Evolutionary conservation across 1,140 invertebrate genomes (phyloP).

Genomic region (Leucophenga varia): DNA sequence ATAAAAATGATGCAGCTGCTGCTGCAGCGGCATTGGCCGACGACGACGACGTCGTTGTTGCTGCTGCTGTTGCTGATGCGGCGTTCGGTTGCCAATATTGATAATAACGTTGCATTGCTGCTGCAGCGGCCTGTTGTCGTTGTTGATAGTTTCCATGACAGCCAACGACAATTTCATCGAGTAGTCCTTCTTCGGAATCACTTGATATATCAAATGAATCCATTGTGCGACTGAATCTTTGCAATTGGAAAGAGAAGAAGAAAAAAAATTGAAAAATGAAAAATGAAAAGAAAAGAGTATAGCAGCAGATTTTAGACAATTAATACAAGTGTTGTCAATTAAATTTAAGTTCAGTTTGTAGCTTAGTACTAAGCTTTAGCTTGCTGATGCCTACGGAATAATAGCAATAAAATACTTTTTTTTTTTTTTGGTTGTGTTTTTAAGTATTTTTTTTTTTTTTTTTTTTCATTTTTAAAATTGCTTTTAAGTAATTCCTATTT

Average conservation of each 20-base stretch:
- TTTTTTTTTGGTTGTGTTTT: slow-evolving; percentile 33
- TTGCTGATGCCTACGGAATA: slow-evolving; percentile 1
- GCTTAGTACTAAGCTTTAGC: slow-evolving; percentile 16
- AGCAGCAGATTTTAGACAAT: too few relatives aligned
- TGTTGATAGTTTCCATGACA: slow-evolving; percentile 25
- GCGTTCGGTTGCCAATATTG: slow-evolving; percentile 14
- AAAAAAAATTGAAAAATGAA: slow-evolving; percentile 12
- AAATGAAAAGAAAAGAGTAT: slow-evolving; percentile 1
- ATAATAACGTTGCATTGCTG: slow-evolving; percentile 27
- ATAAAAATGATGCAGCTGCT: slow-evolving; percentile 9
- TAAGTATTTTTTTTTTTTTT: slow-evolving; percentile 20
- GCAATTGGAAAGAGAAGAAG: slow-evolving; percentile 15
- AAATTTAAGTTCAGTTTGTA: slow-evolving; percentile 13
- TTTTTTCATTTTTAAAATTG: too few relatives aligned
- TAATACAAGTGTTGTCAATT: neutral
- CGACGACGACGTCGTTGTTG: slow-evolving; percentile 9
- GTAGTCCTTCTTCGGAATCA: slow-evolving; percentile 52
- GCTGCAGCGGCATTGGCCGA: slow-evolving; percentile 8
- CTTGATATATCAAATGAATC: slow-evolving; percentile 57
- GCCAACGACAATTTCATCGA: slow-evolving; percentile 53
- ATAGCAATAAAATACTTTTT: slow-evolving; percentile 15
- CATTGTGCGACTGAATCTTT: slow-evolving; percentile 53
- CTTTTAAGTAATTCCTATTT: slow-evolving; percentile 10
- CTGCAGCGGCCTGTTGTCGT: slow-evolving; percentile 19
- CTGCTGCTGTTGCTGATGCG: slow-evolving; percentile 33